Base-by-base conservation (phyloP, 2,797 vertebrate species). In the Loris lydekkerianus region DNA sequence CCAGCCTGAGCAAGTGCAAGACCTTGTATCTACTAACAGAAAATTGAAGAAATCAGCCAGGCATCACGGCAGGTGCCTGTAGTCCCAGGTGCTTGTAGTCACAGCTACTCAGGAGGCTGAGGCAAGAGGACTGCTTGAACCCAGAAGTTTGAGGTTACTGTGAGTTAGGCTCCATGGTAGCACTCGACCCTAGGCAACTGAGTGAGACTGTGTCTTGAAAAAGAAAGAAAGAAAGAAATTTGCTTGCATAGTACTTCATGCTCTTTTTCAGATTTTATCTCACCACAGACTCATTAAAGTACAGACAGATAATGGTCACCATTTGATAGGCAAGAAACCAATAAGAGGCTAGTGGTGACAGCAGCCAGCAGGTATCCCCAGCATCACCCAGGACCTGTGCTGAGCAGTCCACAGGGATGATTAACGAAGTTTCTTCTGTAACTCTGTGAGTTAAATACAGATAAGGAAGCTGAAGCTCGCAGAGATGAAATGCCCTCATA, bases 391-490 rank as follows among this genome's bases (percentile, higher is more conserved):
- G 20, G 60, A 37, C 60, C 43, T 49, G 10, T 58, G 0, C 76
- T 53, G 7, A 37, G 49, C 6, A 18, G 60, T 31, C 49, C 40
- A 17, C 1, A 0, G 3, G 0, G 23, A 1, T 37, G 25, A 60
- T 2, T n/a, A 8, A 10, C 3, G 14, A 49, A 1, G 14, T 8
- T 67, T 67, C 29, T 53, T 75, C 29, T 15, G 8, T 63, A 77
- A 37, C 18, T 40, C 46, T 73, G 10, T n/a, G 67, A 56, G 18
- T 23, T 69, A 5, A 29, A 53, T 13, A 9, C 46, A 46, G 21
- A 40, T 18, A 10, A 81, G 63, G 53, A 60, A 49, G 18, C 82
- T 20, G 10, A 75, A 40, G 85, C 67, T 67, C 6, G 0, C 27
- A 34, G 56, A 46, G 63, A 3, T 25, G 13, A 65, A n/a, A 34